phyloP scores from a whole-genome alignment of 2,888 invertebrate species.

The Perizoma affinitatum region DNA sequence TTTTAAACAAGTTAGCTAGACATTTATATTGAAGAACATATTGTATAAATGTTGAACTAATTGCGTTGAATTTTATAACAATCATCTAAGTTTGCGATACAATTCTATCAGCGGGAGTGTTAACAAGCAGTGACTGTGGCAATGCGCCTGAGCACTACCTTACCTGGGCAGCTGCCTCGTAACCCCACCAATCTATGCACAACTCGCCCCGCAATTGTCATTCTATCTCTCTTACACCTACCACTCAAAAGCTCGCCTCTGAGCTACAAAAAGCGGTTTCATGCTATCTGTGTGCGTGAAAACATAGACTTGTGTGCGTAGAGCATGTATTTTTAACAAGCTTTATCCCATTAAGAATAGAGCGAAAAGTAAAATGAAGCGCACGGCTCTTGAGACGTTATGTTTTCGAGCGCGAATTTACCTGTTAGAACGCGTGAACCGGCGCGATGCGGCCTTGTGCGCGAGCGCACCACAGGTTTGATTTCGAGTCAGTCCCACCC shows the following conservation, averaged over 20 bases:
- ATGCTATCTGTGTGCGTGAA: conserved; percentile 60
- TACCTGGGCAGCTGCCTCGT: conserved; percentile 81
- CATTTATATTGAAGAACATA: neutral
- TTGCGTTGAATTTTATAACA: conserved; percentile 26
- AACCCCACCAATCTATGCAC: conserved; percentile 71
- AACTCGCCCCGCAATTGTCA: conserved; percentile 71
- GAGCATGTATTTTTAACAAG: conserved; percentile 78
- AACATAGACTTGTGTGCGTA: conserved; percentile 65
- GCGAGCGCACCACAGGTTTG: conserved; percentile 83
- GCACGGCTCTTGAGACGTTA: conserved; percentile 69
- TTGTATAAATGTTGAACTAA: conserved; percentile 10
- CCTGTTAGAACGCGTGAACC: conserved; percentile 86
- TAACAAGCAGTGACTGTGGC: conserved; percentile 79
- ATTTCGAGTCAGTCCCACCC: conserved; percentile 79
- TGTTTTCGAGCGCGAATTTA: conserved; percentile 66
- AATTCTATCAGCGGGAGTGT: conserved; percentile 73
- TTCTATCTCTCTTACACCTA: conserved; percentile 70
- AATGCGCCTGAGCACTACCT: conserved; percentile 77
- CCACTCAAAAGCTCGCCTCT: conserved; percentile 65
- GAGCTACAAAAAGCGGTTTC: conserved; percentile 81
- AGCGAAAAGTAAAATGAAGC: conserved; percentile 59
- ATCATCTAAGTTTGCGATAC: conserved; percentile 67
- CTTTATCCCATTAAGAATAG: conserved; percentile 60
- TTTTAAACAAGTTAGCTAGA: no score
- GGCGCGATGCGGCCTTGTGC: conserved; percentile 84